Evolutionary conservation across 2,888 invertebrate species (phyloP), one percentile per base, ranked within the genome.

Genomic region (Orchestes rusci): DNA sequence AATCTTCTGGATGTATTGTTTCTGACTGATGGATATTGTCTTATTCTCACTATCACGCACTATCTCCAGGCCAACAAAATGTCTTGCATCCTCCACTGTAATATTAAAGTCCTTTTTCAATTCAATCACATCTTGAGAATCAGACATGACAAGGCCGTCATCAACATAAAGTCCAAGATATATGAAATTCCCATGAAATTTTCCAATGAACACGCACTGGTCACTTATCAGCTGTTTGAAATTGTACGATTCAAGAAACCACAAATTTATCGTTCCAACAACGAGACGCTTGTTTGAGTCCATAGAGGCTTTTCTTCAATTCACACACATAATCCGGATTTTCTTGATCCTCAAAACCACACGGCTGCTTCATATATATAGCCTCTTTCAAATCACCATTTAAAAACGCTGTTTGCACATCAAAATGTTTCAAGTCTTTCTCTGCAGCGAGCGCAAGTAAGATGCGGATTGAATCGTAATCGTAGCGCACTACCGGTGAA

Each of bases 321-420:
- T 41, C 34, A 18, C 33, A 34, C 7, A 31, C 31, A n/a, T n/a
- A 10, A 23, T 49, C 19, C 10, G 8, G 7, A 3, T 33, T 32
- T 17, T 44, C 37, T 20, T 34, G 16, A 17, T 30, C 16, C 15
- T 42, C 33, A 31, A 43, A 46, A 15, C 46, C 43, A 15, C 2
- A 16, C 17, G 45, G 39, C 16, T 42, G 43, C 15, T 36, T 48
- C 51, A 48, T 51, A 39, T 38, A 48, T 5, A 51, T 28, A 38
- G 10, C 15, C 27, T 48, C 51, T 15, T 7, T 33, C 35, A 43
- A 35, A n/a, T 45, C 42, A 13, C 44, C 48, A 31, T 48, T 38
- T 5, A 43, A 18, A 33, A 46, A 46, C 2, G 32, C 46, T n/a
- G 44, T 45, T 31, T 35, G 10, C 2, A 48, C 48, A 33, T 48